Conservation (phyloP, 2,888 invertebrate genomes). For the Phlogophora meticulosa region DNA sequence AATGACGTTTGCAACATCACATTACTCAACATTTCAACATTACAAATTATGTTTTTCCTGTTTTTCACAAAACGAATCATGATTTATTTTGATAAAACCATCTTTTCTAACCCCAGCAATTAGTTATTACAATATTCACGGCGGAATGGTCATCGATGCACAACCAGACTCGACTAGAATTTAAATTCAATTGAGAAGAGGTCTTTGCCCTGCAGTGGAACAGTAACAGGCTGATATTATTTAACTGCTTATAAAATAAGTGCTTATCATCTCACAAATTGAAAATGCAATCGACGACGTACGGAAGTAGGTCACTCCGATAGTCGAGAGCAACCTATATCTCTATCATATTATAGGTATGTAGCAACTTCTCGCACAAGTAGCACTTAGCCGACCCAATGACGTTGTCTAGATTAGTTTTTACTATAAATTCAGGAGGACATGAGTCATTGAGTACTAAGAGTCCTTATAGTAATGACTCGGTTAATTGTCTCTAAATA, state of each 20-base stretch:
- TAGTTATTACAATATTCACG: too few relatives aligned
- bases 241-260: conserved; percentile 16
- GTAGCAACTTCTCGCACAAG: conserved; percentile 40
- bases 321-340: conserved; percentile 49
- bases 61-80: too few relatives aligned
- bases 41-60: too few relatives aligned
- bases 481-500: conserved; percentile 16
- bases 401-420: conserved; percentile 10
- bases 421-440: conserved; percentile 32
- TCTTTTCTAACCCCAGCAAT: too few relatives aligned
- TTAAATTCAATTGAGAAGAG: too few relatives aligned
- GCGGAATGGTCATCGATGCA: too few relatives aligned
- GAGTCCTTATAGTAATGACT: conserved; percentile 11
- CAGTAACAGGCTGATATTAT: too few relatives aligned
- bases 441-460: conserved; percentile 33
- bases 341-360: conserved; percentile 34
- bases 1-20: too few relatives aligned
- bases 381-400: conserved; percentile 3
- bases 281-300: conserved; percentile 48
- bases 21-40: too few relatives aligned
- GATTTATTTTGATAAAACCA: too few relatives aligned
- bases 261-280: conserved; percentile 47
- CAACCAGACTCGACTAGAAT: too few relatives aligned
- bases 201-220: too few relatives aligned
- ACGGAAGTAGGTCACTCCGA: conserved; percentile 60